Evolutionary conservation across 2,113 vertebrate genomes (phyloP).

Genomic region (Mastomys natalensis): DNA sequence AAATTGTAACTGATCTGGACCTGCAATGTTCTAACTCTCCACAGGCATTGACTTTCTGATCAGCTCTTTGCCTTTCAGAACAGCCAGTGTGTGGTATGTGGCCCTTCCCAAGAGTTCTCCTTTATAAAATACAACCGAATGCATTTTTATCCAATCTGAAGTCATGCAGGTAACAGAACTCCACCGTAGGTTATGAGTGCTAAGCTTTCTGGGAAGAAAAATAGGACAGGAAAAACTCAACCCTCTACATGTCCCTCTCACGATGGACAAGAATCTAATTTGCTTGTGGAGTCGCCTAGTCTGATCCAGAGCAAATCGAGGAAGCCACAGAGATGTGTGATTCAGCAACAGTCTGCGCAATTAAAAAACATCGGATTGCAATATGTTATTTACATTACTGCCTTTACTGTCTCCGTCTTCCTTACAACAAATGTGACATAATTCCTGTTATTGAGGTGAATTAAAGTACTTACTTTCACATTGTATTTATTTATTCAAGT

Average conservation of each 20-base stretch:
- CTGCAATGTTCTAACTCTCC: no score
- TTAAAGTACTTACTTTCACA: slow-evolving; percentile 82
- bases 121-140: slow-evolving; percentile 73
- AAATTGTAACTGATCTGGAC: no score
- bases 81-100: not conserved
- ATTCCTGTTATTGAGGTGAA: slow-evolving; percentile 83
- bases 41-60: no score
- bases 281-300: slow-evolving; percentile 94
- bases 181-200: not conserved
- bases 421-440: slow-evolving; percentile 83
- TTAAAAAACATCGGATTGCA: slow-evolving; percentile 96
- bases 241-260: slow-evolving; percentile 71
- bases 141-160: slow-evolving; percentile 1
- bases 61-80: not conserved
- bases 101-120: slow-evolving; percentile 53
- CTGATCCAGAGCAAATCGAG: slow-evolving; percentile 94
- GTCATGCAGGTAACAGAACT: not conserved
- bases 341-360: slow-evolving; percentile 96
- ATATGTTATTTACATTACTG: slow-evolving; percentile 92
- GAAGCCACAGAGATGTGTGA: slow-evolving; percentile 93
- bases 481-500: slow-evolving; percentile 73
- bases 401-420: slow-evolving; percentile 87
- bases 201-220: slow-evolving; percentile 83
- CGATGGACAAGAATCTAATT: slow-evolving; percentile 87
- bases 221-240: slow-evolving; percentile 63